These are phyloP conservation scores for Anguilla pacifica DNA, from an alignment of 2,797 vertebrate species.

Conservation along the genomic window DNA sequence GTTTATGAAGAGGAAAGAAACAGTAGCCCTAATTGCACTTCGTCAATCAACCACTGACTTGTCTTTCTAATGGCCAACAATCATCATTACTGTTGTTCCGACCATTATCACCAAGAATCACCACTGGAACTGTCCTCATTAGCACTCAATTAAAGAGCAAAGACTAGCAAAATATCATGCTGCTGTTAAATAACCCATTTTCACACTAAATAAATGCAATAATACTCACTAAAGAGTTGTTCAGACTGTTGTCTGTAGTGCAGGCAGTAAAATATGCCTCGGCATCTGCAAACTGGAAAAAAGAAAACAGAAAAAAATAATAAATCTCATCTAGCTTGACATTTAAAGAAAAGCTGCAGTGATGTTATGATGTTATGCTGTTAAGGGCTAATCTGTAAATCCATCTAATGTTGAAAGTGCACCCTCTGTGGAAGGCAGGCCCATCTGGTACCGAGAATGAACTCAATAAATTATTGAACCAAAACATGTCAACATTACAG, in stretches of 20 bases:
- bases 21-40: background rate
- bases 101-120: background rate
- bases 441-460: background rate
- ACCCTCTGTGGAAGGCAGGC: background rate
- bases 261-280: constrained; percentile 87
- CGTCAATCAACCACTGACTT: background rate
- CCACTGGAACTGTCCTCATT: background rate
- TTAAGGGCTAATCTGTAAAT: background rate
- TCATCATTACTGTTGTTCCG: background rate
- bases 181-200: background rate
- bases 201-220: background rate
- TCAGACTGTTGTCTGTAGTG: constrained; percentile 79
- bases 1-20: background rate
- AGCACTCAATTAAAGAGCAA: background rate
- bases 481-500: background rate
- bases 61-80: background rate
- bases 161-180: background rate
- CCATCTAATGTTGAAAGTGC: background rate
- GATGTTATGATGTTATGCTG: background rate
- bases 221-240: constrained; percentile 84
- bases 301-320: constrained; percentile 21
- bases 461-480: background rate
- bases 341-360: background rate
- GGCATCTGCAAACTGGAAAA: constrained; percentile 86
- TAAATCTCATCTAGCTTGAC: background rate